A percentile compares a stretch with the other conserved stretches of the same genome.
Conservation (phyloP, 2,888 invertebrate species). For the Drosophila rubida region DNA sequence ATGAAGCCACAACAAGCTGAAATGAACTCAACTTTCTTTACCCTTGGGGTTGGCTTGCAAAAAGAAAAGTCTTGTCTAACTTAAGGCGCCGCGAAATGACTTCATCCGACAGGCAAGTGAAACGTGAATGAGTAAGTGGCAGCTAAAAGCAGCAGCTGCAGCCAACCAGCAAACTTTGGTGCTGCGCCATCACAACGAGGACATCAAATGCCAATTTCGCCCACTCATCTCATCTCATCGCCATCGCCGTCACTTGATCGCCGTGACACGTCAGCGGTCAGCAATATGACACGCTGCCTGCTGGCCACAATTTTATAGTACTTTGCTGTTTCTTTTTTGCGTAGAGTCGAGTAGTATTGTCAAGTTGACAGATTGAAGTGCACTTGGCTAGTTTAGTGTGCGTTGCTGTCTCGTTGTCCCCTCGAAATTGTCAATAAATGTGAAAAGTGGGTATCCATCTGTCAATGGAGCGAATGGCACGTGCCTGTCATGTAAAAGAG, state of each 20-base stretch:
- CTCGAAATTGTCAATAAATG: constrained; percentile 58
- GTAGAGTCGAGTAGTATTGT: constrained; percentile 25
- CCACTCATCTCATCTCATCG: constrained; percentile 14
- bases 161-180: constrained; percentile 12
- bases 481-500: constrained; percentile 51
- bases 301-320: constrained; percentile 34
- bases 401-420: constrained; percentile 3
- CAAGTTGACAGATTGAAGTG: constrained; percentile 61
- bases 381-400: constrained; percentile 31
- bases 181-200: not conserved
- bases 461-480: constrained; percentile 60
- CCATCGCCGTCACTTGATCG: not conserved
- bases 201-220: constrained; percentile 46
- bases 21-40: constrained; percentile 19
- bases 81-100: constrained; percentile 36
- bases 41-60: not conserved
- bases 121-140: constrained; percentile 17
- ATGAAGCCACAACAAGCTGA: constrained; percentile 11
- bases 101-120: constrained; percentile 31
- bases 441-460: constrained; percentile 44
- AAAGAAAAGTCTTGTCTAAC: constrained; percentile 25
- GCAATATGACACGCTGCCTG: constrained; percentile 25
- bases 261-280: constrained; percentile 18
- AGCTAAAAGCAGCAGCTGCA: constrained; percentile 19
- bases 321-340: constrained; percentile 21